A percentile compares a stretch with the other conserved stretches of the same genome.
Evolutionary conservation across 1,140 invertebrate genomes (phyloP).

Genomic region (Pantala flavescens): DNA sequence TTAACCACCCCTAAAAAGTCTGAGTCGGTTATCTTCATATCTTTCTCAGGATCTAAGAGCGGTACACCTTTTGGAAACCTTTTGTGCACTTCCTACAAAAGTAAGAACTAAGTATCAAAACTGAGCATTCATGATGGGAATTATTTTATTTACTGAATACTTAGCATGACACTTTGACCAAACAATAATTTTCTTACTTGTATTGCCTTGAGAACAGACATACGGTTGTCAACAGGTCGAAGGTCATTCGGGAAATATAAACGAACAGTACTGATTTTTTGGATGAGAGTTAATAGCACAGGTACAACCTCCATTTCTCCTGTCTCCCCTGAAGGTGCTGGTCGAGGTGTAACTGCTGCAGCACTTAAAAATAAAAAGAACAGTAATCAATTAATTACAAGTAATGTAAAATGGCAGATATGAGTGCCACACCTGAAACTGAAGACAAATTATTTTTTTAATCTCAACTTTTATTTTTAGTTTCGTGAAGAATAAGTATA

Average conservation of each 20-base stretch:
- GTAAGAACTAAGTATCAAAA: no score
- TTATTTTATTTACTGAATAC: no score
- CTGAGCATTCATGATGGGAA: no score
- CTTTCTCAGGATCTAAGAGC: slow-evolving; percentile 82
- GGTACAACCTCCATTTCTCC: slow-evolving; percentile 87
- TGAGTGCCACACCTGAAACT: no score
- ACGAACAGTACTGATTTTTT: slow-evolving; percentile 79
- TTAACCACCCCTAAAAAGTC: slow-evolving; percentile 69
- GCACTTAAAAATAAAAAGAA: neutral
- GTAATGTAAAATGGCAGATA: no score
- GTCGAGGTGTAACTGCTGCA: neutral
- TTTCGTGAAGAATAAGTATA: no score
- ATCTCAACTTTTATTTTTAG: no score
- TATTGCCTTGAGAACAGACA: slow-evolving; percentile 77
- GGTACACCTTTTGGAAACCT: slow-evolving; percentile 79
- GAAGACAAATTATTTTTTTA: no score
- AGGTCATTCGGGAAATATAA: slow-evolving; percentile 87
- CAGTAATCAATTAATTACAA: no score
- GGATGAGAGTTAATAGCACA: slow-evolving; percentile 68
- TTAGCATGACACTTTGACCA: no score
- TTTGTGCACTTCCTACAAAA: slow-evolving; percentile 68
- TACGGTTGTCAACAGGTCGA: slow-evolving; percentile 66
- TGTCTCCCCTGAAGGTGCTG: slow-evolving; percentile 45
- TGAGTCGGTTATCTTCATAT: slow-evolving; percentile 89
- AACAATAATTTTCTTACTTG: slow-evolving; percentile 33